Evolutionary conservation across 2,113 vertebrate species (phyloP), one percentile per base, ranked within the genome.

Genomic region (Brachirus orientalis): DNA sequence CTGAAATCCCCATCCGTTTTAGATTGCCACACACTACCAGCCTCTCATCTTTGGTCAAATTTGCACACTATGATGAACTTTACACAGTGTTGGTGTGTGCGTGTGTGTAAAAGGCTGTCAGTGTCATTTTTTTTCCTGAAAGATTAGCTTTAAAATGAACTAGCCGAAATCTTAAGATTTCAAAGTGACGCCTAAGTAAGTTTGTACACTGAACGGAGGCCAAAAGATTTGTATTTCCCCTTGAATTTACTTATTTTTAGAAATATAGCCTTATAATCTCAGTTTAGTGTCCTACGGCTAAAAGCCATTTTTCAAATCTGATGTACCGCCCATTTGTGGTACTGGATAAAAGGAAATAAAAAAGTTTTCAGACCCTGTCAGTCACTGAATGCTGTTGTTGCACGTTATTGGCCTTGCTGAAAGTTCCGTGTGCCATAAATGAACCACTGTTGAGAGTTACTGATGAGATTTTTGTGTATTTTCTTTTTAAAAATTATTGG

Each of bases 241-340:
- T 45, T 45, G 2, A 37, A 45, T 58, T 43, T 62, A 0, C 40
- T 63, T n/a, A 5, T 77, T 44, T 70, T 61, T 63, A 35, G 8
- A 62, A 45, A 19, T 63, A 43, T 55, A 74, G 51, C 62, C 68
- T 70, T 72, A 70, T 58, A 19, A 47, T 70, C n/a, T 74, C 38
- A 55, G 14, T 52, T 57, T 41, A 60, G 1, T 75, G 52, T 77
- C 59, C 22, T 22, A 61, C 52, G 51, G 43, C 52, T 75, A 45
- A 28, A 28, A 28, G 20, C 60, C 45, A 45, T 65, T 79, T 46
- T 61, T 48, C 43, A 36, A 6, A 57, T 64, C 35, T 43, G 19
- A 75, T 72, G 19, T 72, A 12, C 59, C 63, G 53, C 48, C 44
- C 40, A 17, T 55, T 62, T 4, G 28, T 28, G 14, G 40, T 43